Evolutionary conservation across 1,140 invertebrate species (phyloP).

Genomic region (Cardiocondyla obscurior): DNA sequence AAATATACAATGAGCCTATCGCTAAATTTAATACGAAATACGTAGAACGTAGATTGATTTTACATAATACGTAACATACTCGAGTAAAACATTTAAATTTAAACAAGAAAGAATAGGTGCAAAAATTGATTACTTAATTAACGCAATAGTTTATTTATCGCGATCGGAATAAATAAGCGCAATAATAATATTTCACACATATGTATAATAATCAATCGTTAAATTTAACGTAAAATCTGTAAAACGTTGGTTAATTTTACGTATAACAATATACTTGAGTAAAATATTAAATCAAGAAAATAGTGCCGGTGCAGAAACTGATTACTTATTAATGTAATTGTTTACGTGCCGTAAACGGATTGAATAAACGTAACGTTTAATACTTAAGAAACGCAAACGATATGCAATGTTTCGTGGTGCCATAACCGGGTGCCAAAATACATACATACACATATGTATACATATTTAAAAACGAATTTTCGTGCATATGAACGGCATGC

Average conservation of each 20-base stretch:
- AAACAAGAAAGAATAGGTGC: too few species aligned
- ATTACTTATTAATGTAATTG: neutral
- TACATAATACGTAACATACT: slow-evolving; percentile 1
- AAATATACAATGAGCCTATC: too few species aligned
- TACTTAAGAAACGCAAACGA: neutral
- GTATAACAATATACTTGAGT: slow-evolving; percentile 8
- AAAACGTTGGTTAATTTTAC: neutral
- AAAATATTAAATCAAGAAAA: neutral
- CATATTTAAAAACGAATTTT: slow-evolving; percentile 7
- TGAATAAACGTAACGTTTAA: neutral
- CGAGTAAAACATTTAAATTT: neutral
- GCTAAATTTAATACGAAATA: neutral
- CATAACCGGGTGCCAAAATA: neutral
- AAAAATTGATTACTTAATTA: too few species aligned
- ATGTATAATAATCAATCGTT: neutral
- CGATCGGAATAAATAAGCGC: too few species aligned
- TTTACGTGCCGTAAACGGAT: neutral
- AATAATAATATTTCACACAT: too few species aligned
- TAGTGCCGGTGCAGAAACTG: slow-evolving; percentile 27
- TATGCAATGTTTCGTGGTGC: neutral
- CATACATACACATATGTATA: neutral
- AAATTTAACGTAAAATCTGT: neutral
- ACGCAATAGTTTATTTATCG: too few species aligned
- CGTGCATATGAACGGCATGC: slow-evolving; percentile 46
- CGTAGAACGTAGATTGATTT: neutral